A percentile compares a stretch with the other conserved stretches of the same genome.
phyloP scores from a whole-genome alignment of 2,797 vertebrate species.

The Cottoperca gobio region DNA sequence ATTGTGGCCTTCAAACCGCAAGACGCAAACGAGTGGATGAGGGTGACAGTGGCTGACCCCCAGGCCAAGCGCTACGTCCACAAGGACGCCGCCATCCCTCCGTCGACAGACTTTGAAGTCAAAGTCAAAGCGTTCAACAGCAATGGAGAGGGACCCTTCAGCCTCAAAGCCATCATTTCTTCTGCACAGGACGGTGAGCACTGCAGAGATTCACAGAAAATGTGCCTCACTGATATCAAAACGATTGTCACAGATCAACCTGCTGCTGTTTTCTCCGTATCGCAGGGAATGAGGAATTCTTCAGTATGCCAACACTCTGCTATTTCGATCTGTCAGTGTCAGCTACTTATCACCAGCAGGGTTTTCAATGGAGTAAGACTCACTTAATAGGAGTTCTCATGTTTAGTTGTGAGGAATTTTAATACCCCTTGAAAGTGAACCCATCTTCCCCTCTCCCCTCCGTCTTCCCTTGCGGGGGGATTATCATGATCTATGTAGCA shows the following conservation, averaged over 20 bases:
- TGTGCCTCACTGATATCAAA: constrained; percentile 24
- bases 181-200: constrained; percentile 93
- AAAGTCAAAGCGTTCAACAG: constrained; percentile 96
- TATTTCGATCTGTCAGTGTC: constrained; percentile 69
- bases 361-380: constrained; percentile 45
- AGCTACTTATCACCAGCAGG: constrained; percentile 51
- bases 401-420: constrained; percentile 76
- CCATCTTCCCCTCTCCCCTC: constrained; percentile 47
- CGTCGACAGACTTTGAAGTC: constrained; percentile 91
- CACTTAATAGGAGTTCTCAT: constrained; percentile 61
- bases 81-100: constrained; percentile 90
- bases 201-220: constrained; percentile 2
- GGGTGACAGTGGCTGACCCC: constrained; percentile 90
- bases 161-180: constrained; percentile 87
- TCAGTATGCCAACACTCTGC: constrained; percentile 56
- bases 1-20: constrained; percentile 93
- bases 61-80: constrained; percentile 90
- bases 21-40: constrained; percentile 88
- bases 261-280: constrained; percentile 28
- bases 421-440: constrained; percentile 77
- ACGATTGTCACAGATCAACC: constrained; percentile 16
- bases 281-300: constrained; percentile 30
- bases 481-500: constrained; percentile 77
- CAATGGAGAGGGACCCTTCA: constrained; percentile 94
- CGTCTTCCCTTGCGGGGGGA: constrained; percentile 55